Conservation (phyloP, 2,888 invertebrate species). For the Aphrophora alni region DNA sequence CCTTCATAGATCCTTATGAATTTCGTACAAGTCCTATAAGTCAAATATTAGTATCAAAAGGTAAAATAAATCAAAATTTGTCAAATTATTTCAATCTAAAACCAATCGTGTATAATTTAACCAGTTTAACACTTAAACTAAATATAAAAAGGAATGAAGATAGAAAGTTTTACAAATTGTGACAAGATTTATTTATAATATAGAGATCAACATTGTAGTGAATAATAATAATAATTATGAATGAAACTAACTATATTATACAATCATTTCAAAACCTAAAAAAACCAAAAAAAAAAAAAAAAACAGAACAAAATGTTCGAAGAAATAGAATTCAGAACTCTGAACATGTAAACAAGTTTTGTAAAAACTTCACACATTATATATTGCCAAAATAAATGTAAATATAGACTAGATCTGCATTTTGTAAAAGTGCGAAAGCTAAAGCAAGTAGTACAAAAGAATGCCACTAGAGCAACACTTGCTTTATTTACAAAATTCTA, state of each 20-base stretch:
- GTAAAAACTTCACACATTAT: neutral
- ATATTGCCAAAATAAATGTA: neutral
- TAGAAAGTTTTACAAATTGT: neutral
- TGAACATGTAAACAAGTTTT: neutral
- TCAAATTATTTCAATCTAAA: too few species aligned
- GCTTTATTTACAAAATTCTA: neutral
- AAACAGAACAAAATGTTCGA: neutral
- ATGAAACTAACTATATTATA: neutral
- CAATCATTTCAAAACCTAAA: neutral
- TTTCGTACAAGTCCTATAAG: too few species aligned
- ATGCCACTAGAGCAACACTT: neutral
- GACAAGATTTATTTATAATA: slow-evolving; percentile 1
- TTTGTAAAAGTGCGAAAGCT: neutral
- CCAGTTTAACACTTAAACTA: too few species aligned
- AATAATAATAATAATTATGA: neutral
- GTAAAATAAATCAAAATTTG: too few species aligned
- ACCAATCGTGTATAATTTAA: too few species aligned
- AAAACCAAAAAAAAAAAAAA: too few species aligned
- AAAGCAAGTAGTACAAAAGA: neutral
- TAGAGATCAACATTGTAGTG: neutral
- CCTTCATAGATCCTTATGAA: too few species aligned
- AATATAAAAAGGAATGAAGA: neutral
- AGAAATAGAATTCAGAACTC: too few species aligned
- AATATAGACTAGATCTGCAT: neutral
- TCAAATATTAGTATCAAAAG: too few species aligned